Conservation (phyloP, 37 sponge, comb jelly and placozoan species). For the Oscarella lobularis region DNA sequence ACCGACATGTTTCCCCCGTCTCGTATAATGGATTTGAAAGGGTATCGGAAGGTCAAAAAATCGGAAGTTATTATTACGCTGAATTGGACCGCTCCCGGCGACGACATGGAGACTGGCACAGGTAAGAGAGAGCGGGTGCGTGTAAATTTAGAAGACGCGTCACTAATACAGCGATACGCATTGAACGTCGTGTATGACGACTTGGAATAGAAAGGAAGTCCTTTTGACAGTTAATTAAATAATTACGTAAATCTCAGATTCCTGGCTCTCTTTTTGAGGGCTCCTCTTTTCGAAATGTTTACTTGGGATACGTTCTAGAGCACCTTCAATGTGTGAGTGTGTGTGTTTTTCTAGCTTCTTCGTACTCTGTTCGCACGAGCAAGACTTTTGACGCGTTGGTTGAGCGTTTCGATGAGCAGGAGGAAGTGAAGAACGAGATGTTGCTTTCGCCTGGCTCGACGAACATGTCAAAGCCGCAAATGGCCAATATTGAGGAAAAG, state of each 20-base stretch:
- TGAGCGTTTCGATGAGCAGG: not conserved
- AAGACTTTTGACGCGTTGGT: not conserved
- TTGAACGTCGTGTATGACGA: too few species aligned
- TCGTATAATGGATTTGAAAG: not conserved
- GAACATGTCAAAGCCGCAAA: not conserved
- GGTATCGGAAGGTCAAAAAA: not conserved
- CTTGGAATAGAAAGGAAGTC: too few species aligned
- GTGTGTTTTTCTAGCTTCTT: not conserved
- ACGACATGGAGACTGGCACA: not conserved
- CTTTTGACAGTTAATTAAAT: too few species aligned
- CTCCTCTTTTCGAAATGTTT: too few species aligned
- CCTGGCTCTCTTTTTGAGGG: too few species aligned
- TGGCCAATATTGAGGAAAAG: not conserved
- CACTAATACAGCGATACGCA: too few species aligned
- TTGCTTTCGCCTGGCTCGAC: not conserved
- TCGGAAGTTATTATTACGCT: not conserved
- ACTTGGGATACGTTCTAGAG: too few species aligned
- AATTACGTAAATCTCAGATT: too few species aligned
- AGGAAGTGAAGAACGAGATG: not conserved
- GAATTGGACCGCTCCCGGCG: not conserved
- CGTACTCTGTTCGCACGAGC: not conserved
- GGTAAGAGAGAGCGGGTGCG: too few species aligned
- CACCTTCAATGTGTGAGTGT: too few species aligned
- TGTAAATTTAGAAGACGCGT: too few species aligned
- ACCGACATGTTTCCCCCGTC: not conserved